Base-by-base conservation (phyloP, 2,888 invertebrate species). In the Ormyrus labotus region DNA sequence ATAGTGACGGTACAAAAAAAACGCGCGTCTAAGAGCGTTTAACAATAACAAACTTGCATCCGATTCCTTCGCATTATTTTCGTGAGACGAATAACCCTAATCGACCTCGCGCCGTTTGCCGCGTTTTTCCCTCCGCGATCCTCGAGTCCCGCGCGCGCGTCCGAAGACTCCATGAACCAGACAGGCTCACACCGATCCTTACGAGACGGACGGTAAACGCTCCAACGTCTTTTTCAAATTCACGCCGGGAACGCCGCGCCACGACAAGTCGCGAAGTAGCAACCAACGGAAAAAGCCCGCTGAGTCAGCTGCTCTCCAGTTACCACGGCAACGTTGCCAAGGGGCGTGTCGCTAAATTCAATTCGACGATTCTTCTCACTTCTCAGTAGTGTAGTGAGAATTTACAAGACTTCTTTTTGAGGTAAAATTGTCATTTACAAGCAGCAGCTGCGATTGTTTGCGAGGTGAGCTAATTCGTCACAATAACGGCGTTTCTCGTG, bases 201-300 rank as follows among this genome's bases (percentile, higher is more conserved):
- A n/a, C 48, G 10, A 34, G 5, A 7, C 61, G 13, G 34, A 7
- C 78, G 7, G 55, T 34, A 34, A 34, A 34, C 34, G 68, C 61
- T 11, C 2, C 67, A 80, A 80, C 80, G 80, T 76, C 55, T 78
- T 80, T 80, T 80, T 80, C 68, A 76, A 80, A 80, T 76, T 55
- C 13, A 7, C 68, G 51, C 11, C 48, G 7, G 13, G 13, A 58
- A 13, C 76, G 72, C 80, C 76, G 5, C 72, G 7, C 13, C 2
- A 8, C 60, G 67, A 0, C n/a, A 19, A 51, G 11, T 55, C 1
- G 4, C 5, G 55, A 77, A 77, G 8, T 47, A 53, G 6, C 7
- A 63, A 11, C 34, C 34, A 34, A 11, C n/a, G 9, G 50, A 50
- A 13, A 48, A 64, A n/a, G 64, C 64, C 50, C 64, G 50, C n/a